These are phyloP conservation scores for Bolinopsis microptera DNA, from an alignment of 37 sponge, comb jelly and placozoan genomes.

Conservation along the genomic window DNA sequence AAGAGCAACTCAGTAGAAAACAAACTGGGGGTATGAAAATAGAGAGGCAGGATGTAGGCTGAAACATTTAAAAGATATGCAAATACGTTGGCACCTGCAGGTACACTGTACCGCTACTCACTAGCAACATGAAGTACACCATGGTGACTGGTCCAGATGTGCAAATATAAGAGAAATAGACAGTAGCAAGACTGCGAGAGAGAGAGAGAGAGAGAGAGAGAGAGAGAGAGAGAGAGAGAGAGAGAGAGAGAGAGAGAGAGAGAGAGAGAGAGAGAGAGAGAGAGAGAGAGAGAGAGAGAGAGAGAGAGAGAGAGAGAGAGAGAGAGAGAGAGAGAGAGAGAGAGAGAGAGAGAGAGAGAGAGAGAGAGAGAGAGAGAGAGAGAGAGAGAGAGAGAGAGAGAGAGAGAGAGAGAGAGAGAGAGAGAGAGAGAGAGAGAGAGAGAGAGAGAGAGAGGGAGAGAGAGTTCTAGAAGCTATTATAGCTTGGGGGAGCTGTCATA, in stretches of 20 bases:
- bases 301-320: conserved; percentile 7
- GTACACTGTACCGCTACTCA: too few species aligned
- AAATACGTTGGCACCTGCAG: too few species aligned
- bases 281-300: conserved; percentile 7
- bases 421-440: too few species aligned
- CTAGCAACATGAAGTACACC: too few species aligned
- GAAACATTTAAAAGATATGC: too few species aligned
- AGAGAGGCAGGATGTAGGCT: too few species aligned
- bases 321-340: neutral
- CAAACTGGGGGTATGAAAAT: too few species aligned
- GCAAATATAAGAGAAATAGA: neutral
- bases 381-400: neutral
- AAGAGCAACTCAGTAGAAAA: too few species aligned
- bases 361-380: neutral
- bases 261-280: conserved; percentile 7
- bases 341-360: neutral
- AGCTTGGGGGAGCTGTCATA: too few species aligned
- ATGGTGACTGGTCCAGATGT: too few species aligned
- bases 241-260: conserved; percentile 7
- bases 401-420: neutral
- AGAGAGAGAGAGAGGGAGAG: too few species aligned
- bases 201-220: neutral
- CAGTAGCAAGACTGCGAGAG: neutral
- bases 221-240: neutral
- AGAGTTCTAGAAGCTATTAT: too few species aligned